Evolutionary conservation across 2,888 invertebrate species (phyloP).

Genomic region (Parnassius smintheus): DNA sequence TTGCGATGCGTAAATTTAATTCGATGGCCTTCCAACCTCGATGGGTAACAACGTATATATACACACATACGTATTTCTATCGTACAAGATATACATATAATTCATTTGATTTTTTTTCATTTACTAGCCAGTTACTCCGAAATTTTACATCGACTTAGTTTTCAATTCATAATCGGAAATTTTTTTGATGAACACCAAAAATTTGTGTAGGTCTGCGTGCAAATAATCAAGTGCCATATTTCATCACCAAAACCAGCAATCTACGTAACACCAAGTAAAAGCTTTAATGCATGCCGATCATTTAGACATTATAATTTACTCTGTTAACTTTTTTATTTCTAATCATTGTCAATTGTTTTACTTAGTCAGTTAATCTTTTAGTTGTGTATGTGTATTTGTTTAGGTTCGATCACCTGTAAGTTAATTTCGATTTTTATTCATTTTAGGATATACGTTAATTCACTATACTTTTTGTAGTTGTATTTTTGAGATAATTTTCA

Average conservation of each 20-base stretch:
- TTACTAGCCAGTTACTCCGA: no score
- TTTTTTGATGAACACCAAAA: no score
- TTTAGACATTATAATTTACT: background rate
- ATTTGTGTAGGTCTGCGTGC: background rate
- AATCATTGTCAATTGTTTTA: background rate
- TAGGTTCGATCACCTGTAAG: constrained; percentile 7
- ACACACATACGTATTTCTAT: no score
- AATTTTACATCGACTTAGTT: no score
- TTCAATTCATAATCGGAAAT: no score
- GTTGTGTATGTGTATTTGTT: background rate
- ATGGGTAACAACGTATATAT: no score
- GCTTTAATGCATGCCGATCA: constrained; percentile 10
- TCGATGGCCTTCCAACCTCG: background rate
- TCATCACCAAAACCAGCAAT: background rate
- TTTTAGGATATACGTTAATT: no score
- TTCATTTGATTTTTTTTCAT: no score
- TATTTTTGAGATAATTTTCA: constrained; percentile 3
- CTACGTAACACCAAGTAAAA: background rate
- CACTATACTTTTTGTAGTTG: background rate
- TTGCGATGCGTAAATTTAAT: background rate
- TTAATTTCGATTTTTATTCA: background rate
- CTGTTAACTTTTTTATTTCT: background rate
- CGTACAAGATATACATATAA: no score
- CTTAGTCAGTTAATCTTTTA: background rate
- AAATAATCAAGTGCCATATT: background rate